A percentile compares a stretch with the other conserved stretches of the same genome.
Conservation (phyloP, 2,113 vertebrate species). For the Formicarius rufipectus region DNA sequence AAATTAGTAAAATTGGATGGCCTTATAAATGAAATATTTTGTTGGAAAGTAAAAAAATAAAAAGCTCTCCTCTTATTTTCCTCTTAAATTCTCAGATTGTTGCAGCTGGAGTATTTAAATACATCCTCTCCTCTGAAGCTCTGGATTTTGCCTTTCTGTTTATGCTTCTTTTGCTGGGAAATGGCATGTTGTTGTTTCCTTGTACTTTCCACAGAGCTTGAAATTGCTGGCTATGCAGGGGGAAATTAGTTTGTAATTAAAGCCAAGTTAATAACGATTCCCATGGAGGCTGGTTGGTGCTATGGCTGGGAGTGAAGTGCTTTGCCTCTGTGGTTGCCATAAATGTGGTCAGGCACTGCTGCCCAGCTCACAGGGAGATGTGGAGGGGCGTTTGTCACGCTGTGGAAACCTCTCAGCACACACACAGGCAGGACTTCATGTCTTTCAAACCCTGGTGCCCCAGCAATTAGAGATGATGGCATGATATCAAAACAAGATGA, state of each 20-base stretch:
- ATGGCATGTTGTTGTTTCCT: background rate
- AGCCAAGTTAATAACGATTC: constrained; percentile 23
- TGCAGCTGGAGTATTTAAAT: background rate
- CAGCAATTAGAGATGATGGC: background rate
- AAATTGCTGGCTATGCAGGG: constrained; percentile 26
- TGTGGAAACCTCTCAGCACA: background rate
- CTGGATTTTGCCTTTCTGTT: background rate
- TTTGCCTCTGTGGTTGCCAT: background rate
- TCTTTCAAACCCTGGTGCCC: background rate
- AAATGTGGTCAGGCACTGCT: background rate
- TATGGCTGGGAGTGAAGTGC: background rate
- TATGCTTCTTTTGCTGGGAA: background rate
- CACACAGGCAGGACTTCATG: background rate
- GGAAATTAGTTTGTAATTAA: constrained; percentile 57
- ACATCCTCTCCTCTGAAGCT: rapidly evolving
- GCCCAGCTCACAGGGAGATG: background rate
- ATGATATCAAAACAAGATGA: background rate
- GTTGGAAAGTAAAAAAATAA: background rate
- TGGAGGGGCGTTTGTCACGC: background rate
- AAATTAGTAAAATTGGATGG: background rate
- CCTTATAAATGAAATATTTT: background rate
- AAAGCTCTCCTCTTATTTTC: background rate
- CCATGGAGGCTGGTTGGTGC: background rate
- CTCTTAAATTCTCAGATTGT: background rate
- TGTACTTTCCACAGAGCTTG: background rate